Evolutionary conservation across 2,113 vertebrate species (phyloP).

Genomic region (Antidorcas marsupialis): DNA sequence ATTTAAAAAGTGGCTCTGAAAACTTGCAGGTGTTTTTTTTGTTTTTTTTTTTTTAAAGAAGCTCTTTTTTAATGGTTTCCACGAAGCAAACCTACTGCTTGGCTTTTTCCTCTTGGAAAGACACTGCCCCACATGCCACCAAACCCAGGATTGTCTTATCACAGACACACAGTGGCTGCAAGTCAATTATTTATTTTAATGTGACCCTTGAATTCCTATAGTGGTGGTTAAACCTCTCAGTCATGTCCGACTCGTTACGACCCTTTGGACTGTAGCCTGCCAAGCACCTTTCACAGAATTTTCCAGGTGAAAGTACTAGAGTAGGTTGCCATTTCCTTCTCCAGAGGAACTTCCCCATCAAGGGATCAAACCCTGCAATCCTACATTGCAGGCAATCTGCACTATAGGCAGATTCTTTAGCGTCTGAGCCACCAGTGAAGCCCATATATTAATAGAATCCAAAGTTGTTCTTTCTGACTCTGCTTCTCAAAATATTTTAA

Average conservation of each 20-base stretch:
- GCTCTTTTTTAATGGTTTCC: neutral
- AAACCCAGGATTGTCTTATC: neutral
- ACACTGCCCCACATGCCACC: neutral
- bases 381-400: neutral
- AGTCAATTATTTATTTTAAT: neutral
- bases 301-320: neutral
- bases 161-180: neutral
- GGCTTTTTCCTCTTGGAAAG: neutral
- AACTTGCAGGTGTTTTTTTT: neutral
- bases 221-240: neutral
- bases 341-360: neutral
- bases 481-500: neutral
- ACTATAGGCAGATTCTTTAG: neutral
- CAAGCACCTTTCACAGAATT: neutral
- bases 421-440: neutral
- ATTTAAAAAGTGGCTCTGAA: neutral
- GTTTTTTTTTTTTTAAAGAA: neutral
- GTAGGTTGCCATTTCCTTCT: neutral
- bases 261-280: neutral
- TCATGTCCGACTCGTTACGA: accelerated
- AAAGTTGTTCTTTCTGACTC: neutral
- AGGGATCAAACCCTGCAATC: neutral
- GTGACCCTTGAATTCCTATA: neutral
- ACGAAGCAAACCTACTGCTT: neutral
- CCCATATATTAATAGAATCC: neutral